Base-by-base conservation (phyloP, 2,888 invertebrate species). In the Cotesia congregata region DNA sequence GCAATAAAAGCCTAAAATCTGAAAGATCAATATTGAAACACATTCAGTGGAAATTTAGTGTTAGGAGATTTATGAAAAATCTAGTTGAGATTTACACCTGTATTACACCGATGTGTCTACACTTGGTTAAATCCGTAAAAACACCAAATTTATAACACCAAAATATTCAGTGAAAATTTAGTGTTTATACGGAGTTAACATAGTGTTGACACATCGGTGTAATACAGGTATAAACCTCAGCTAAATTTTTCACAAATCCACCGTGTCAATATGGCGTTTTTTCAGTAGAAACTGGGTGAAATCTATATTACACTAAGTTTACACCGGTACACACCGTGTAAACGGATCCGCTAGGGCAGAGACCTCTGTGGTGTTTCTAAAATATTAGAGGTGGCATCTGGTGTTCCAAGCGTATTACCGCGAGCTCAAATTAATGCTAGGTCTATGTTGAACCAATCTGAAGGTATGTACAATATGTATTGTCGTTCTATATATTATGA, bases 221-320 rank as follows among this genome's bases (percentile, higher is more conserved):
- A 50, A 9, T 7, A 6, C 9, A 50, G 6, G 50, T 50, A 9
- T 50, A 50, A 50, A 50, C 9, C 1, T 50, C 6, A 50, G 50
- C 7, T 50, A 50, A 50, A 50, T 50, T 50, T 50, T 50, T 50
- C 50, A 50, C 50, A 50, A 50, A 50, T 50, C 50, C 9, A 50
- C 50, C 50, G 50, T 50, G 50, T 50, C 50, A 50, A 50, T 50
- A 50, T 50, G 50, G 50, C 50, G 50, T 50, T 50, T 50, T 50
- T 50, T 50, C 50, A 0, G 9, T 50, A 50, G 50, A 50, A 50
- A 50, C 9, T 50, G 9, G 50, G 50, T 50, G 50, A 9, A 50
- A 50, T 50, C 50, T 0, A 50, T 50, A 50, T 50, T 50, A 50
- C 50, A 50, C 50, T 50, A 1, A 50, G 50, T 50, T 50, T 50